phyloP scores from a whole-genome alignment of 2,113 vertebrate genomes.

The Gambusia holbrooki region DNA sequence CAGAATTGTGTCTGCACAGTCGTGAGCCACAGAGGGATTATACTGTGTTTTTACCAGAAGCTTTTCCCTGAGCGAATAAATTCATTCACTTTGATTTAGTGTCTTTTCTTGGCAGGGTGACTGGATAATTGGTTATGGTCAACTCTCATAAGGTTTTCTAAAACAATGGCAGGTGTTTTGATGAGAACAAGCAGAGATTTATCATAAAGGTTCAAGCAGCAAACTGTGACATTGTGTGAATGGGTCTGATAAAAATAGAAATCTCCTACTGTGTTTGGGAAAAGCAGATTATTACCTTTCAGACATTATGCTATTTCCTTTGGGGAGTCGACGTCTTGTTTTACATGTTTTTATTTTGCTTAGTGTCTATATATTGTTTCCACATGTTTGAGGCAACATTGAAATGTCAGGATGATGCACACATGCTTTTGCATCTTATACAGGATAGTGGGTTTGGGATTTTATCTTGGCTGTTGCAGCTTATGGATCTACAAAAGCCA shows the following conservation, averaged over 20 bases:
- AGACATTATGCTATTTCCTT: not conserved
- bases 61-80: not conserved
- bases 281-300: conserved; percentile 22
- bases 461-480: conserved; percentile 31
- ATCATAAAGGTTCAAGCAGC: conserved; percentile 12
- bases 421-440: conserved; percentile 6
- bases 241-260: conserved; percentile 22
- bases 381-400: conserved; percentile 11
- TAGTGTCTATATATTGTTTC: not conserved
- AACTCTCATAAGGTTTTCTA: conserved; percentile 1
- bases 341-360: not conserved
- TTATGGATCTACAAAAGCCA: conserved; percentile 6
- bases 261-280: conserved; percentile 10
- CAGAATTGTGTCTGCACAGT: not conserved
- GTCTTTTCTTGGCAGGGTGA: conserved; percentile 11
- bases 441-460: not conserved
- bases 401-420: conserved; percentile 3
- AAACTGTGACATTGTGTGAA: not conserved
- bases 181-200: conserved; percentile 18
- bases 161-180: conserved; percentile 5
- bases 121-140: conserved; percentile 36
- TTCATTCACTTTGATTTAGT: conserved; percentile 36
- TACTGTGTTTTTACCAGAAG: not conserved
- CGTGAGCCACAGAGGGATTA: not conserved
- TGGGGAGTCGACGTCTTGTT: conserved; percentile 11